Evolutionary conservation across 2,113 vertebrate genomes (phyloP).

Genomic region (Synchiropus splendidus): DNA sequence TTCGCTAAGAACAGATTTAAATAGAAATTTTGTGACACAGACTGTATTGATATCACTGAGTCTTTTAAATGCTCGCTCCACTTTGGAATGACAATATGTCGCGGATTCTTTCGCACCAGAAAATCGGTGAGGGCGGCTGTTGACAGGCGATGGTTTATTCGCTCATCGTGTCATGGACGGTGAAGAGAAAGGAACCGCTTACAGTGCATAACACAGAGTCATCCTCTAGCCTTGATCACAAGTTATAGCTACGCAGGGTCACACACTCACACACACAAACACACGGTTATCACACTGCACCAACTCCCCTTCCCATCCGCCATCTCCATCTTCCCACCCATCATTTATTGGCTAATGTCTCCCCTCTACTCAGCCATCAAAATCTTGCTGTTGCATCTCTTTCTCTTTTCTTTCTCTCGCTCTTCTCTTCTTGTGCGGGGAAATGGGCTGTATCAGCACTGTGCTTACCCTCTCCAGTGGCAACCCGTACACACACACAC

Average conservation of each 20-base stretch:
- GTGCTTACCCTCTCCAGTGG: constrained; percentile 29
- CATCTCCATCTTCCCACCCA: constrained; percentile 34
- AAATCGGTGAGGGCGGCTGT: no score
- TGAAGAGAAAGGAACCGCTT: constrained; percentile 21
- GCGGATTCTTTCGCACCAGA: no score
- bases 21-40: no score
- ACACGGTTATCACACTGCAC: constrained; percentile 12
- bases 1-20: no score
- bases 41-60: no score
- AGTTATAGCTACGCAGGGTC: constrained; percentile 30
- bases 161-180: constrained; percentile 17
- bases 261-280: constrained; percentile 2
- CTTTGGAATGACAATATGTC: no score
- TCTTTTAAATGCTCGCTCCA: no score
- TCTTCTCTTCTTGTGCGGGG: constrained; percentile 25
- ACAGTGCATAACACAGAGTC: constrained; percentile 4
- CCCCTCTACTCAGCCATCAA: constrained; percentile 52
- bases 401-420: constrained; percentile 23
- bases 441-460: constrained; percentile 56
- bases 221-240: constrained; percentile 34
- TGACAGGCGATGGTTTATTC: no score
- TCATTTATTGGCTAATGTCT: constrained; percentile 61
- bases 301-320: constrained; percentile 2
- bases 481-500: constrained; percentile 5
- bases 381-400: constrained; percentile 56